Base-by-base conservation (phyloP, 2,888 invertebrate genomes). In the Rhyacophila evoluta region DNA sequence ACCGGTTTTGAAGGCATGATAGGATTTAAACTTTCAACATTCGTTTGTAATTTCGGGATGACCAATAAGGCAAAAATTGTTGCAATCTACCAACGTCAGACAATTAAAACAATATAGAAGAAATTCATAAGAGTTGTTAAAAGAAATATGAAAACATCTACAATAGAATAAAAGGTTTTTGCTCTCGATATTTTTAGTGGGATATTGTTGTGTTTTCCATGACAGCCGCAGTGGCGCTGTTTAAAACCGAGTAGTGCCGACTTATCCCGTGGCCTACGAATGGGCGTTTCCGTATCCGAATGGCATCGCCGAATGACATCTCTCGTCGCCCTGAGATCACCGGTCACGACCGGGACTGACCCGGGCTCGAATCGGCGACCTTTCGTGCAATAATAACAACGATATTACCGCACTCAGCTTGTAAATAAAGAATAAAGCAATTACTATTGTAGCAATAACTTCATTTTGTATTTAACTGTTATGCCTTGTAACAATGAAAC, bases 241-340 rank as follows among this genome's bases (percentile, higher is more conserved):
- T 37, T 2, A 12, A 2, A 15, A 6, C n/a, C 37, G 72, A n/a
- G n/a, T 36, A 15, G 72, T 72, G n/a, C 37, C 33, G 37, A 38
- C 37, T 15, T 36, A 15, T 36, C 72, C 72, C 37, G 36, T n/a
- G 25, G 55, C 27, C 74, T 33, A 12, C 70, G 27, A 41, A 70
- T 55, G 71, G 69, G 75, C 70, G 75, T 70, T 69, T 41, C 41
- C 37, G 12, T 36, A 41, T 70, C 71, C 71, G 27, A 41, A 25
- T 36, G 33, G 29, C 76, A 70, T 39, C 41, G 77, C 72, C 77
- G 73, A 73, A 77, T 77, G 77, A 77, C 77, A 77, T 77, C 77
- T 28, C 29, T 25, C 27, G 27, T 3, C 55, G 55, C 55, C 19
- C 55, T 1, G 25, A 10, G 55, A 55, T 55, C 55, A 55, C 25